These are phyloP conservation scores for Tenrec ecaudatus DNA, from an alignment of 2,113 vertebrate genomes.

Conservation along the genomic window DNA sequence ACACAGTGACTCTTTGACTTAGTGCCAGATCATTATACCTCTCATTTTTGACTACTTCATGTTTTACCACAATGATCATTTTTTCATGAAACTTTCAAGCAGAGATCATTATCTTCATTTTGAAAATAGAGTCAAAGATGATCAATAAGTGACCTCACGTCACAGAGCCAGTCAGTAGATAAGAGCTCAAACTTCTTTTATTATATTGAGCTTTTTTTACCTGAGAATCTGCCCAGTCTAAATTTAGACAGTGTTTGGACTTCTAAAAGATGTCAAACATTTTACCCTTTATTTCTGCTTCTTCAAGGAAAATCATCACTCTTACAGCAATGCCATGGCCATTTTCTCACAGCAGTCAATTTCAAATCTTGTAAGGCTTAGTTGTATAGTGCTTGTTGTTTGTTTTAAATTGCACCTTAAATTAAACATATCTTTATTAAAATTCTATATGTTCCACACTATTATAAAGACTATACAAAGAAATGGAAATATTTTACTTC, in stretches of 20 bases:
- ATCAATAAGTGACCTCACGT: neutral
- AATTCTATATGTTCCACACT: neutral
- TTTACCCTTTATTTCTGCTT: neutral
- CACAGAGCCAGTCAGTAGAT: neutral
- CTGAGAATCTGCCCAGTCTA: neutral
- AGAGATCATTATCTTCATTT: neutral
- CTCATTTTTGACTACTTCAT: neutral
- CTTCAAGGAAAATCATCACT: neutral
- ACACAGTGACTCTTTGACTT: neutral
- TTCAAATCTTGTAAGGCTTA: neutral
- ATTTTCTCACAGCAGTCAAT: neutral
- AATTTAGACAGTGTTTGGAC: neutral
- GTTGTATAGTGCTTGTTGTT: neutral
- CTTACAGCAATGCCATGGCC: neutral
- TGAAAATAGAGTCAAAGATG: neutral
- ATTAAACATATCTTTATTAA: conserved; percentile 22
- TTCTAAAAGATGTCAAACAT: neutral
- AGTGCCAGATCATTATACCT: neutral
- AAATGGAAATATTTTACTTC: neutral
- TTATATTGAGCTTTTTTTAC: neutral
- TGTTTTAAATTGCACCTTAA: neutral
- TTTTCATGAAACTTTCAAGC: neutral
- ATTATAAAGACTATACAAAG: neutral
- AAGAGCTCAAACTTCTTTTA: neutral
- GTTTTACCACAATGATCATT: neutral